These are phyloP conservation scores for Gadus chalcogrammus DNA, from an alignment of 2,113 vertebrate species.

Conservation along the genomic window DNA sequence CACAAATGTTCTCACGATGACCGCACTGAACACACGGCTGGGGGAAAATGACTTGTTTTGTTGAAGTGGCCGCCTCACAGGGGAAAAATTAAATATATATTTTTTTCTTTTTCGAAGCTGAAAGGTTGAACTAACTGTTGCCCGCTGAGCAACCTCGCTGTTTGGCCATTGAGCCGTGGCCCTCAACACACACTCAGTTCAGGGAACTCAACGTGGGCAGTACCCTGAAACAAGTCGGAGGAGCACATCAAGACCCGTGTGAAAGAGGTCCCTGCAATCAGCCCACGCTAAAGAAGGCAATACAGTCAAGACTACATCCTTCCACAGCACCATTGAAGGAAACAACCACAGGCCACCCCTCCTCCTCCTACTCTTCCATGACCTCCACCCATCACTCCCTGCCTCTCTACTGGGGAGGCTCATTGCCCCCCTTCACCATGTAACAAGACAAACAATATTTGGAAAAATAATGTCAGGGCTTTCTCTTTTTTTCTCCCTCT, in stretches of 20 bases:
- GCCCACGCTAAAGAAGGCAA: constrained; percentile 15
- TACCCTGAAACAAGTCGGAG: background rate
- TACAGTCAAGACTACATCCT: constrained; percentile 14
- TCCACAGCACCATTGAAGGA: background rate
- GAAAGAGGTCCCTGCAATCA: constrained; percentile 20
- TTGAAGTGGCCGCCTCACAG: constrained; percentile 24
- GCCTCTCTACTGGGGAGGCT: constrained; percentile 1
- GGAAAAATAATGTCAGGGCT: constrained; percentile 44
- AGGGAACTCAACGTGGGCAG: constrained; percentile 26
- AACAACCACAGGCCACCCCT: constrained; percentile 1
- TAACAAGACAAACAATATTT: constrained; percentile 44
- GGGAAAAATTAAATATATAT: constrained; percentile 34
- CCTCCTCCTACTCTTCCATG: background rate
- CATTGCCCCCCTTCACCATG: constrained; percentile 26
- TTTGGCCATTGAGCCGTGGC: constrained; percentile 30
- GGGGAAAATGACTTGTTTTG: background rate
- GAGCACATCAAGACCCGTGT: constrained; percentile 35
- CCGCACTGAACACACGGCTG: background rate
- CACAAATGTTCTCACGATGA: background rate
- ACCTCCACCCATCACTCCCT: background rate
- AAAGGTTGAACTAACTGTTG: constrained; percentile 51
- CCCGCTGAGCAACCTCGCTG: constrained; percentile 36
- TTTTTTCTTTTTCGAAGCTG: constrained; percentile 19
- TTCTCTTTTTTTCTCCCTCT: background rate
- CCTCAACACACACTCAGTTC: constrained; percentile 14